Conservation (phyloP, 2,888 invertebrate species). For the Laothoe populi region DNA sequence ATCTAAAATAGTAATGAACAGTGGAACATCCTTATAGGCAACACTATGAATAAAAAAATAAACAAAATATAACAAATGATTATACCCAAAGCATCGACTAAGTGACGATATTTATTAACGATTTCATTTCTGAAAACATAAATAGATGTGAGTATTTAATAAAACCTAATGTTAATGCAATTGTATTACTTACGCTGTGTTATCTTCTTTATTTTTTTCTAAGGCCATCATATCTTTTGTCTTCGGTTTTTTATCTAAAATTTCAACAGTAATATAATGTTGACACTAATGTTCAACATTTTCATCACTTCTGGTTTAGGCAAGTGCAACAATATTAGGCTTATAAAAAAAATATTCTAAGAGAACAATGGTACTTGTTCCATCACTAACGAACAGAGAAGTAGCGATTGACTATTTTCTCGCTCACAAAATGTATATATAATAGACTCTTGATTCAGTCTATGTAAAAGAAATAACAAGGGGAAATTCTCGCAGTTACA, state of each 20-base stretch:
- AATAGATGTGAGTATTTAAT: slow-evolving; percentile 26
- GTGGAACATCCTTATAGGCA: background rate
- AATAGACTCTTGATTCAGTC: no score
- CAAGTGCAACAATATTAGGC: no score
- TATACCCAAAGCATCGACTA: slow-evolving; percentile 56
- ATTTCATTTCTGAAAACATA: slow-evolving; percentile 60
- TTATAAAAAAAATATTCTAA: no score
- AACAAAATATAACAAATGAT: background rate
- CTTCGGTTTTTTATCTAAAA: slow-evolving; percentile 37
- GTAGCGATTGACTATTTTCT: no score
- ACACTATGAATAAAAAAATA: background rate
- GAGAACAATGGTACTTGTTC: no score
- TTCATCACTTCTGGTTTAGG: background rate
- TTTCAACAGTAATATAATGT: background rate
- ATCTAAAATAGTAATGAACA: slow-evolving; percentile 28
- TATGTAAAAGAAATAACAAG: no score
- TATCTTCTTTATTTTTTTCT: slow-evolving; percentile 43
- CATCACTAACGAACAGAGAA: no score
- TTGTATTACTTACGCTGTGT: slow-evolving; percentile 49
- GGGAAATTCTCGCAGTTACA: no score
- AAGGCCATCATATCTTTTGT: slow-evolving; percentile 39
- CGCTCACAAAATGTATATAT: no score
- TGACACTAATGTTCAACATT: background rate
- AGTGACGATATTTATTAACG: slow-evolving; percentile 60
- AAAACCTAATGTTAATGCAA: background rate